Percentiles rank a stretch among this genome's conserved stretches.
phyloP scores from a whole-genome alignment of 2,113 vertebrate species.

The Carettochelys insculpta region DNA sequence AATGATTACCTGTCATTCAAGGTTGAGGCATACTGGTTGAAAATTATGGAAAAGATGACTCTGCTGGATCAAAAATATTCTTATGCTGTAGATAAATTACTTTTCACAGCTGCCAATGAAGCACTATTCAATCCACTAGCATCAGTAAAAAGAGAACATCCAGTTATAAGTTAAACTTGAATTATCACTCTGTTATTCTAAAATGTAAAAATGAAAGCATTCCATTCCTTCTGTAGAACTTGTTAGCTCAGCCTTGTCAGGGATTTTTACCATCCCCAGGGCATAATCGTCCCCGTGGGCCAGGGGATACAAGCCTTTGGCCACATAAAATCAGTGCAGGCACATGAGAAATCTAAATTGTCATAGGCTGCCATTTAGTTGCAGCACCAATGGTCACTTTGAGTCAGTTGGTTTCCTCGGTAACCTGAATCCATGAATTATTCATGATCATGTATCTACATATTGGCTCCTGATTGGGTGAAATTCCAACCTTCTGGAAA shows the following conservation, averaged over 20 bases:
- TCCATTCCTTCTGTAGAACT: neutral
- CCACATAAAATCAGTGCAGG: too few relatives aligned
- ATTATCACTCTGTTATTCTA: neutral
- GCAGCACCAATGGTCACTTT: too few relatives aligned
- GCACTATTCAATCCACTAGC: neutral
- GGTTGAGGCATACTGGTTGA: neutral
- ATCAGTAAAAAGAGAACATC: slow-evolving; percentile 17
- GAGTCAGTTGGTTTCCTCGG: too few relatives aligned
- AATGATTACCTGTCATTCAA: too few relatives aligned
- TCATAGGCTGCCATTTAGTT: too few relatives aligned
- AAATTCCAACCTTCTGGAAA: too few relatives aligned
- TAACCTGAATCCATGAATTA: too few relatives aligned
- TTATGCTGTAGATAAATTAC: neutral
- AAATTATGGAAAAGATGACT: neutral
- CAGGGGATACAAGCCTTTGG: too few relatives aligned
- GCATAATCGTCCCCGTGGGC: too few relatives aligned
- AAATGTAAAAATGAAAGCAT: neutral
- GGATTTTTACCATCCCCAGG: neutral
- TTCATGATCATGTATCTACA: too few relatives aligned
- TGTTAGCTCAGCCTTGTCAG: neutral
- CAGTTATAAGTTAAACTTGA: slow-evolving; percentile 18
- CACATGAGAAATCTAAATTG: too few relatives aligned
- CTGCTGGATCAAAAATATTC: neutral
- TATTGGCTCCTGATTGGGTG: too few relatives aligned
- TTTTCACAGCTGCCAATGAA: neutral